Evolutionary conservation across 2,113 vertebrate species (phyloP).

Genomic region (Prietella phreatophila): DNA sequence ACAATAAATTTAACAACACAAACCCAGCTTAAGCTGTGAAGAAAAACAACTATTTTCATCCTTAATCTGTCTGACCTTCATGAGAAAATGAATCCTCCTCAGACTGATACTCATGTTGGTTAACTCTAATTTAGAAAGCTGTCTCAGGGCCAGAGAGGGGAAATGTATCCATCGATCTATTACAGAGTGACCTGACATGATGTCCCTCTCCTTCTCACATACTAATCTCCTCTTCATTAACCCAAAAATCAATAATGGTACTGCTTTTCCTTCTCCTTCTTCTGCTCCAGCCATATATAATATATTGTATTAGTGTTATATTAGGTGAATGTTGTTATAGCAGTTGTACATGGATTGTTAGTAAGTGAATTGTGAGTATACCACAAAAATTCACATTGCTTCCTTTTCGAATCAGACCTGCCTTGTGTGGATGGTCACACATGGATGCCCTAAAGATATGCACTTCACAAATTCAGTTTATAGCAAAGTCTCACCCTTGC

Average conservation of each 20-base stretch:
- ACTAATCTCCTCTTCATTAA: not conserved
- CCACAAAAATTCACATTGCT: not conserved
- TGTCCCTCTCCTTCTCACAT: not conserved
- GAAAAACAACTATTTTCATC: not conserved
- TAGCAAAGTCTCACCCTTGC: not conserved
- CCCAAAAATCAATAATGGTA: constrained; percentile 30
- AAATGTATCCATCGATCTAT: constrained; percentile 19
- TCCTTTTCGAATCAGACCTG: not conserved
- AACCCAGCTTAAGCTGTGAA: not conserved
- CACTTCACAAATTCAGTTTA: not conserved
- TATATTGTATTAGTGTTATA: no score
- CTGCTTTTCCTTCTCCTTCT: not conserved
- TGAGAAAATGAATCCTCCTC: not conserved
- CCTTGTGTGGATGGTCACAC: not conserved
- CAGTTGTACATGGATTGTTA: not conserved
- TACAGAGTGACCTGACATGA: not conserved
- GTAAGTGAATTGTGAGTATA: not conserved
- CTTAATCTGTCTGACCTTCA: not conserved
- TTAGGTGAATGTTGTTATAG: not conserved
- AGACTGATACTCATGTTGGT: not conserved
- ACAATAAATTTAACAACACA: not conserved
- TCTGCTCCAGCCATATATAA: not conserved
- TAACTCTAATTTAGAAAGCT: constrained; percentile 35
- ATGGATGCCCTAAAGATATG: not conserved
- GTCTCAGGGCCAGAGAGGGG: not conserved